Percentiles rank a stretch among this genome's conserved stretches.
Conservation (phyloP, 2,113 vertebrate species). For the Hylia prasina region DNA sequence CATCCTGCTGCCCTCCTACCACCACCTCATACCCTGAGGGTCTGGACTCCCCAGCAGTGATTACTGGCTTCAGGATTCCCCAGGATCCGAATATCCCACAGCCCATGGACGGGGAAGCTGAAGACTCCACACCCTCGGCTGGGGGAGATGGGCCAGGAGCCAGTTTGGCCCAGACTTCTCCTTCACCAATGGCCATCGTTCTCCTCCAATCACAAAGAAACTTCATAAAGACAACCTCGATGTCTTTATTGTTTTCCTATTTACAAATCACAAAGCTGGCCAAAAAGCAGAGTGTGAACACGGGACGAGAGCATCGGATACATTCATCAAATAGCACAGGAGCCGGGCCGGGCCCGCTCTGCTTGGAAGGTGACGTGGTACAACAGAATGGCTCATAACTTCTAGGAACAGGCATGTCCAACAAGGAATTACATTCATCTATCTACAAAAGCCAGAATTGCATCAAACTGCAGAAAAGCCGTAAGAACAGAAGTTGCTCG, state of each 20-base stretch:
- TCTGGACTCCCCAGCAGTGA: neutral
- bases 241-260: slow-evolving; percentile 69
- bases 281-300: slow-evolving; percentile 63
- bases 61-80: rapidly evolving
- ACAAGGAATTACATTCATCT: slow-evolving; percentile 38
- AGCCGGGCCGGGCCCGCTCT: neutral
- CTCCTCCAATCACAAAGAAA: neutral
- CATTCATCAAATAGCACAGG: slow-evolving; percentile 48
- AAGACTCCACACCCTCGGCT: rapidly evolving
- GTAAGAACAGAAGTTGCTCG: neutral
- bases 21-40: rapidly evolving
- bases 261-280: slow-evolving; percentile 65
- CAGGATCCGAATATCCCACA: rapidly evolving
- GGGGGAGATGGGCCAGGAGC: neutral
- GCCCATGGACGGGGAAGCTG: rapidly evolving
- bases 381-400: neutral
- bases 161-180: rapidly evolving
- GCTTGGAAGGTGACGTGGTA: slow-evolving; percentile 1
- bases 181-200: rapidly evolving
- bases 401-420: slow-evolving; percentile 19
- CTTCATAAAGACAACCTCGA: slow-evolving; percentile 3
- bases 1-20: neutral
- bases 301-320: slow-evolving; percentile 39
- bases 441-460: slow-evolving; percentile 49
- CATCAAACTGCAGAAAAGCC: slow-evolving; percentile 2